These are phyloP conservation scores for Campylorhamphus procurvoides DNA, from an alignment of 2,113 vertebrate species.

Conservation along the genomic window DNA sequence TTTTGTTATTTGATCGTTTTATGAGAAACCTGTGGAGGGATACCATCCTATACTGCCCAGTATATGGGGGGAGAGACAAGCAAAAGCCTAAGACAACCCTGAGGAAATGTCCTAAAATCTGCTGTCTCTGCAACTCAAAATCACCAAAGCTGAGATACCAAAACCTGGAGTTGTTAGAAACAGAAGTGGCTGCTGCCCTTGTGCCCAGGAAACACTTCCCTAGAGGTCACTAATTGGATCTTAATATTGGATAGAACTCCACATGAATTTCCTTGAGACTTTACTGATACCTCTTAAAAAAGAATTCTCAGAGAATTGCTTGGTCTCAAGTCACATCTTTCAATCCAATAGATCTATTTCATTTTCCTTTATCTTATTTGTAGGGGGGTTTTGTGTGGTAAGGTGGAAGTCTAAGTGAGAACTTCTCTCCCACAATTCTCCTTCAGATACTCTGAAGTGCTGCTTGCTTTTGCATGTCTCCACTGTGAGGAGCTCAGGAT, in stretches of 20 bases:
- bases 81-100: not conserved
- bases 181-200: not conserved
- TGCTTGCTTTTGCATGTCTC: not conserved
- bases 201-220: not conserved
- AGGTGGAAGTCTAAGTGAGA: not conserved
- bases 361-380: not conserved
- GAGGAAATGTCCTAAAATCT: not conserved
- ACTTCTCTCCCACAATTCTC: not conserved
- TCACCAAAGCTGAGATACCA: not conserved
- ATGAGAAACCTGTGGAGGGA: not conserved
- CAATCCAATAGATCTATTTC: not conserved
- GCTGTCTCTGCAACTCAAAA: not conserved
- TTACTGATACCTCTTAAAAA: not conserved
- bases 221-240: not conserved
- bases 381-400: not conserved
- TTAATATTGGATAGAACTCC: not conserved
- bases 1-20: not conserved
- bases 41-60: not conserved
- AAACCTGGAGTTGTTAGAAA: not conserved
- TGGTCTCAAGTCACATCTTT: not conserved
- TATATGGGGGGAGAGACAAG: not conserved
- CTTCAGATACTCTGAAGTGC: not conserved
- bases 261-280: not conserved
- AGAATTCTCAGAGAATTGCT: not conserved
- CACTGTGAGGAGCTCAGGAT: not conserved